Evolutionary conservation across 2,888 invertebrate species (phyloP).

Genomic region (Lingula anatina): DNA sequence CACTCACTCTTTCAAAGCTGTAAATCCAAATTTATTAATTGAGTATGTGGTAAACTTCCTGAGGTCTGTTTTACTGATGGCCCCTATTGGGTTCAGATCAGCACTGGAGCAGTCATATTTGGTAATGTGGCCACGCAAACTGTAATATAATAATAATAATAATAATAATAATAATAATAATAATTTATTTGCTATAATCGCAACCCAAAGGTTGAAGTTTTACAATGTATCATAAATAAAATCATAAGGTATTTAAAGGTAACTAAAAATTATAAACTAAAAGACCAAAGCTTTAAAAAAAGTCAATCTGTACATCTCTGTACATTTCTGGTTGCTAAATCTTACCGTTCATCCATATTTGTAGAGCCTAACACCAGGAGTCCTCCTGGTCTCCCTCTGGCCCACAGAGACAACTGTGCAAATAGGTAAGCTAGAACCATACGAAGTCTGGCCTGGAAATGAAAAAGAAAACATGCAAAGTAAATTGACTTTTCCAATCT

Average conservation of each 20-base stretch:
- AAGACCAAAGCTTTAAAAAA: too few relatives aligned
- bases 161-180: too few relatives aligned
- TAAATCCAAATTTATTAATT: conserved; percentile 34
- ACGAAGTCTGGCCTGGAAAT: conserved; percentile 71
- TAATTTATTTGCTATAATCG: too few relatives aligned
- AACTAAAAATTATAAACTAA: too few relatives aligned
- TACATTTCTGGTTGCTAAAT: too few relatives aligned
- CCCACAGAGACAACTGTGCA: conserved; percentile 92
- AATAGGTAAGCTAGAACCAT: conserved; percentile 97
- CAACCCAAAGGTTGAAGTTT: too few relatives aligned
- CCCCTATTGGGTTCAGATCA: conserved; percentile 96
- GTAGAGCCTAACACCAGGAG: conserved; percentile 86
- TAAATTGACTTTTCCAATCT: background rate
- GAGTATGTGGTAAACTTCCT: conserved; percentile 54
- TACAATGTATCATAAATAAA: too few relatives aligned
- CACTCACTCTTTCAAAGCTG: conserved; percentile 66
- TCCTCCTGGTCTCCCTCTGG: conserved; percentile 75
- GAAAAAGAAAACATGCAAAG: conserved; percentile 5
- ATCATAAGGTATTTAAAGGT: too few relatives aligned
- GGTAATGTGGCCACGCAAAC: conserved; percentile 89
- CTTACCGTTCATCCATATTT: conserved; percentile 93
- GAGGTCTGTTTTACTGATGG: conserved; percentile 92
- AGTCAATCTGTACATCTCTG: too few relatives aligned
- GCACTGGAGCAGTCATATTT: conserved; percentile 99
- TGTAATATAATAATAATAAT: too few relatives aligned